Evolutionary conservation across 2,113 vertebrate species (phyloP), one percentile per base, ranked within the genome.

Genomic region (Eubucco bourcierii): DNA sequence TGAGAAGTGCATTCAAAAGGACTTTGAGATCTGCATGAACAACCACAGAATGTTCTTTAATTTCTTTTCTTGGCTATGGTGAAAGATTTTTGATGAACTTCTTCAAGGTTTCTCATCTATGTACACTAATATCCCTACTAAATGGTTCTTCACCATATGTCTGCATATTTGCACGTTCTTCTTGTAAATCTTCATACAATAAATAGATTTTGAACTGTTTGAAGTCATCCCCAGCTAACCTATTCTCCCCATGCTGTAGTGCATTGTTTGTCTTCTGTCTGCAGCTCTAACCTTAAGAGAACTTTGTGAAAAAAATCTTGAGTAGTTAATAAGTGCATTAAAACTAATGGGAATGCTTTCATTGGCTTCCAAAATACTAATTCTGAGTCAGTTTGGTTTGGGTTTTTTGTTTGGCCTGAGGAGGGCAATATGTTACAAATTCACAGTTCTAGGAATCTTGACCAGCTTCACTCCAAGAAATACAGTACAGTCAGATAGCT

Each of bases 151-250:
- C 4, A 15, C 23, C 5, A 29, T 19, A 31, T 19, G 9, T 7
- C 5, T 47, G 13, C 34, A 10, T 2, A 28, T 25, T 63, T 9
- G 28, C 1, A 4, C 20, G 34, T 46, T 77, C 6, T 67, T 63
- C 61, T 25, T 13, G 25, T 0, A 0, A 52, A 52, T 53, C 34
- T 80, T 66, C 13, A 29, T 80, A 46, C 21, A 34, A 2, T 52
- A 14, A 93, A 15, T 6, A 55, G 37, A 64, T 41, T 67, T 77
- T 74, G 13, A 84, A 18, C 21, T 37, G 4, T 34, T 86, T 72
- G 28, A 74, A 55, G 21, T 64, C 0, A 67, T 80, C 88, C 28
- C 13, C 28, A 74, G 18, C 3, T 27, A 31, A 67, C 29, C 16
- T 1, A 7, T 70, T 72, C 71, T 6, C 68, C 13, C 27, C 6